phyloP scores from a whole-genome alignment of 2,113 vertebrate genomes.

The Polyodon spathula region DNA sequence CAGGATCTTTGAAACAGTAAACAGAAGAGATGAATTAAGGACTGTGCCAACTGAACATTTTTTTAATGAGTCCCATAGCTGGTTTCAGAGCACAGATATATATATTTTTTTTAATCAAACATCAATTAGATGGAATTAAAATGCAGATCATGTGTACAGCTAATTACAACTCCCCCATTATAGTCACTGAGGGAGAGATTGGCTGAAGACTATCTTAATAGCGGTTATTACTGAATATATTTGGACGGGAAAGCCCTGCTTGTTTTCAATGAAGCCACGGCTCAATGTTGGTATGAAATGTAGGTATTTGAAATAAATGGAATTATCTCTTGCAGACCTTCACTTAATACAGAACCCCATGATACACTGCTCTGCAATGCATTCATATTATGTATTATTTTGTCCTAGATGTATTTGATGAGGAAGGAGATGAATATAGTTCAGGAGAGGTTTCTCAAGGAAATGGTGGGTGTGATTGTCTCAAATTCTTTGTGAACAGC shows the following conservation, averaged over 20 bases:
- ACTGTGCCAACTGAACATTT: background rate
- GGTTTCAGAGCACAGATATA: background rate
- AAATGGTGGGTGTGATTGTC: slow-evolving; percentile 48
- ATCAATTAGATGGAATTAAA: background rate
- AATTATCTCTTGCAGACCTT: slow-evolving; percentile 9
- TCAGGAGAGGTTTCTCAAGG: slow-evolving; percentile 52
- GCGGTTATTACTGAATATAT: background rate
- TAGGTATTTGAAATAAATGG: background rate
- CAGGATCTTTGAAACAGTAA: background rate
- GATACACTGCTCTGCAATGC: too few relatives aligned
- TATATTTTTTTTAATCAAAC: background rate
- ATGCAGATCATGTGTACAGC: background rate
- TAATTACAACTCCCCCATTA: background rate
- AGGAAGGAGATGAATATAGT: slow-evolving; percentile 55
- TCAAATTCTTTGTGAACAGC: background rate
- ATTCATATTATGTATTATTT: slow-evolving; percentile 25
- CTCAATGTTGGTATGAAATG: background rate
- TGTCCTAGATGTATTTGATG: slow-evolving; percentile 54
- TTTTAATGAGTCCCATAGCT: too few relatives aligned
- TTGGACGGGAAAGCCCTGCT: background rate
- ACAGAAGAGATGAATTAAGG: slow-evolving; percentile 3
- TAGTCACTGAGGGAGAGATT: background rate
- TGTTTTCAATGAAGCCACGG: background rate
- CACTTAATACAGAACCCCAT: too few relatives aligned
- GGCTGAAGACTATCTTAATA: background rate